phyloP scores from a whole-genome alignment of 2,797 vertebrate species.

The Parambassis ranga region DNA sequence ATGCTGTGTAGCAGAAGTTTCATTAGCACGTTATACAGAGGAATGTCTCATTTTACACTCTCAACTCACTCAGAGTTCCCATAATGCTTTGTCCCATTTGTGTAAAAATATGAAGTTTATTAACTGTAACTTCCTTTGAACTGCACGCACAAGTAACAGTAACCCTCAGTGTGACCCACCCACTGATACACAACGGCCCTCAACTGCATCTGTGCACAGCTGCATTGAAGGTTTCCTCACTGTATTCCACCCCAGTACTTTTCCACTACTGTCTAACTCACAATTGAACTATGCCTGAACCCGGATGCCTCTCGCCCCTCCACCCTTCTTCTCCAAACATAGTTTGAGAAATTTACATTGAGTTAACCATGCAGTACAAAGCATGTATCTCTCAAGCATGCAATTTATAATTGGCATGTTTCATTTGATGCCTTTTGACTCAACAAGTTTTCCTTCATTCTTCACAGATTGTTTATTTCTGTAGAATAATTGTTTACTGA shows the following conservation, averaged over 20 bases:
- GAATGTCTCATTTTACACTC: constrained; percentile 18
- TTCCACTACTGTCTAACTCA: constrained; percentile 70
- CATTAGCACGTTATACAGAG: constrained; percentile 10
- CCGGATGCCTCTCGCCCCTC: neutral
- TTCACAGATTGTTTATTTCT: neutral
- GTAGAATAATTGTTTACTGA: neutral
- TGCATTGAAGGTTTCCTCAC: constrained; percentile 25
- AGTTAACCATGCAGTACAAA: neutral
- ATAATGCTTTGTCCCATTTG: neutral
- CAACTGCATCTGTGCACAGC: neutral
- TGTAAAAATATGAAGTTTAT: constrained; percentile 1
- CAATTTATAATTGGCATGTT: neutral
- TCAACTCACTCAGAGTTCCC: too few species aligned
- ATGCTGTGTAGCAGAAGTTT: neutral
- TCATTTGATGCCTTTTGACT: neutral
- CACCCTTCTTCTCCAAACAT: constrained; percentile 21
- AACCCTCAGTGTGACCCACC: neutral
- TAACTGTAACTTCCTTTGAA: neutral
- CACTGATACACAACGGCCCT: neutral
- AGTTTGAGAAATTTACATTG: constrained; percentile 39
- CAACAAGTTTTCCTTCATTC: neutral
- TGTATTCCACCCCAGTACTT: constrained; percentile 59
- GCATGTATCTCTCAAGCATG: neutral
- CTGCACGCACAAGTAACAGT: neutral
- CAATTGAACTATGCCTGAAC: constrained; percentile 53